Conservation (phyloP, 2,113 vertebrate species). For the Equus przewalskii region DNA sequence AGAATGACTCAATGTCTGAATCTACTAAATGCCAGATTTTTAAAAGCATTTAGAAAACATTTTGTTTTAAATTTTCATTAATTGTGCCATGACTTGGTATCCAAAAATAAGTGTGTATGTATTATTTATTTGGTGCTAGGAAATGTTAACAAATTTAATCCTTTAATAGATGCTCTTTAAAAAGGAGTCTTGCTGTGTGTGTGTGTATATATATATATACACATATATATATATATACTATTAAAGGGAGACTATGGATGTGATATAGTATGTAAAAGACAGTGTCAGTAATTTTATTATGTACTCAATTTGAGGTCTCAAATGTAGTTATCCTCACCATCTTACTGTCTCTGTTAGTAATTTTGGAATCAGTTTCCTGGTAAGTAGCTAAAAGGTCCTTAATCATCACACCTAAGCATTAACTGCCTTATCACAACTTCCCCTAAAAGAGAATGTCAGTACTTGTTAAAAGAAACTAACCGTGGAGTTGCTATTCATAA, state of each 20-base stretch:
- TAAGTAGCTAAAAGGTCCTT: constrained; percentile 77
- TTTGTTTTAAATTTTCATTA: constrained; percentile 66
- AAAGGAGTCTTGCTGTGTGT: constrained; percentile 83
- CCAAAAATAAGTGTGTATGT: constrained; percentile 80
- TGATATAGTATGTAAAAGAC: constrained; percentile 79
- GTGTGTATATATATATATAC: too few relatives aligned
- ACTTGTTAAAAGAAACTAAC: constrained; percentile 32
- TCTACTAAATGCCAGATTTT: constrained; percentile 38
- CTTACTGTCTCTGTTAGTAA: constrained; percentile 86
- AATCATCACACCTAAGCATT: constrained; percentile 26
- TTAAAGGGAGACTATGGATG: constrained; percentile 79
- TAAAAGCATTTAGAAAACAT: constrained; percentile 51
- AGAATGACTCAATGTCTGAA: constrained; percentile 29
- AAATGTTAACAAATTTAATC: constrained; percentile 85
- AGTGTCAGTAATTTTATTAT: constrained; percentile 81
- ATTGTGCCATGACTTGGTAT: constrained; percentile 80
- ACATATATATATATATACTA: constrained; percentile 55
- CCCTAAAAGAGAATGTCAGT: background rate
- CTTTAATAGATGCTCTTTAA: constrained; percentile 84
- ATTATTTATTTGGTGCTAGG: constrained; percentile 85
- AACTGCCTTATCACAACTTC: background rate
- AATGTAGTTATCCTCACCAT: constrained; percentile 88
- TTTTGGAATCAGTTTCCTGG: constrained; percentile 77
- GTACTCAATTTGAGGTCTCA: constrained; percentile 81
- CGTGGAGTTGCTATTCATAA: background rate